Evolutionary conservation across 2,113 vertebrate species (phyloP), one percentile per base, ranked within the genome.

Genomic region (Chitala chitala): DNA sequence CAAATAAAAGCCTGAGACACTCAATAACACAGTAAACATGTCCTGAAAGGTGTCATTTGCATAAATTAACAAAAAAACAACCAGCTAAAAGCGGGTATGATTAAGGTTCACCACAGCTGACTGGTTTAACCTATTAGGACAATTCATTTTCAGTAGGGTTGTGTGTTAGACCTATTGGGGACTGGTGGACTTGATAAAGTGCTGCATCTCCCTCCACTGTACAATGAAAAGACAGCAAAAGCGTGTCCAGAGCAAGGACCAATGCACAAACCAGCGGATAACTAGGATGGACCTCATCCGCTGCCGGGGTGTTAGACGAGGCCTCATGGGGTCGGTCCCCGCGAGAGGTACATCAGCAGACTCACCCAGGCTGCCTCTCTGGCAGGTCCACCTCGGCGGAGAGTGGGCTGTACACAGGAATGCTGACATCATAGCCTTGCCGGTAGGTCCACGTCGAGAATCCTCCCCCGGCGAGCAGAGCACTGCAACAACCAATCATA

Each of bases 361-460:
- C 92, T 94, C 88, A 98, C 97, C 97, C 95, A 0, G 92, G 93
- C 77, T 90, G 94, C 80, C 88, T 92, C 75, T 94, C 94, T 13
- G 92, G 93, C 55, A 98, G 87, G 61, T 94, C 91, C 58, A 95
- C 92, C 77, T 96, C 94, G 1, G 84, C 90, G 0, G 96, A 98
- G 42, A 98, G 78, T 0, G 94, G 93, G 77, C 96, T 99, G 79
- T 96, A 99, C 44, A 99, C 96, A 17, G 97, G 97, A 83, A 98
- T 95, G 82, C 96, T 98, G 91, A 99, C 93, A 29, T 99, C 96
- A 1, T 98, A 99, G 80, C 97, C 97, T 84, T 98, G 97, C 74
- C 97, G 89, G 82, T 99, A 99, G 20, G 96, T 99, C 97, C 97
- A 99, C 0, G 94, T 98, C 38, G 97, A 99, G 72, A 98, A 98